Evolutionary conservation across 2,113 vertebrate species (phyloP).

Genomic region (Trachemys scripta): DNA sequence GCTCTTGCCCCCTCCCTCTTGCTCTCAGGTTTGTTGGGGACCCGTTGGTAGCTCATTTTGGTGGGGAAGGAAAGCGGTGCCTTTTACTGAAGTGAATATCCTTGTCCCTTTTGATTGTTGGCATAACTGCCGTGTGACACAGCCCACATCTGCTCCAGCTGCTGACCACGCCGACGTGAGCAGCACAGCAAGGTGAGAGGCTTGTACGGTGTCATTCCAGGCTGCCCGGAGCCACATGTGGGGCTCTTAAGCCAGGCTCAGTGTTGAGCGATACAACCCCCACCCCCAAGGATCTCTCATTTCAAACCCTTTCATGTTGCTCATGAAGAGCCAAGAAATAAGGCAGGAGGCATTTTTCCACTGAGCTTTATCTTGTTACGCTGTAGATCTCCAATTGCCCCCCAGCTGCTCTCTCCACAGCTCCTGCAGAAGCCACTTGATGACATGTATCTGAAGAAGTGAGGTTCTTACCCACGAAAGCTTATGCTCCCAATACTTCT

Average conservation of each 20-base stretch:
- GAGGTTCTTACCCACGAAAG: too few relatives aligned
- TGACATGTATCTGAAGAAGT: not conserved
- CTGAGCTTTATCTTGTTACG: constrained; percentile 67
- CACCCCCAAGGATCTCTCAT: constrained; percentile 25
- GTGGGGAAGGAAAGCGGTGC: not conserved
- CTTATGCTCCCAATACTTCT: too few relatives aligned
- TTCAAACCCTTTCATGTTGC: constrained; percentile 39
- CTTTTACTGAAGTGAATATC: not conserved
- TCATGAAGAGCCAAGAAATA: constrained; percentile 56
- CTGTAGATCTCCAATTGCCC: constrained; percentile 78
- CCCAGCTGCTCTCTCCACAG: constrained; percentile 36
- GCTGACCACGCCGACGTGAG: not conserved
- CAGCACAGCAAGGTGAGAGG: not conserved
- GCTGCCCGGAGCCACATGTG: not conserved
- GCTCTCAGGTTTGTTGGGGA: not conserved
- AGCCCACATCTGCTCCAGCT: not conserved
- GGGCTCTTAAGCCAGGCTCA: not conserved
- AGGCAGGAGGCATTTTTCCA: constrained; percentile 56
- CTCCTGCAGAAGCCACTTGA: constrained; percentile 51
- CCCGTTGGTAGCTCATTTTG: not conserved
- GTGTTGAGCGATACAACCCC: not conserved
- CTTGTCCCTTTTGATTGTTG: not conserved
- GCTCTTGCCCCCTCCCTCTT: not conserved
- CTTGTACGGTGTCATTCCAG: not conserved
- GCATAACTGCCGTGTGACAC: not conserved